Evolutionary conservation across 2,113 vertebrate genomes (phyloP).

Genomic region (Eptesicus fuscus): DNA sequence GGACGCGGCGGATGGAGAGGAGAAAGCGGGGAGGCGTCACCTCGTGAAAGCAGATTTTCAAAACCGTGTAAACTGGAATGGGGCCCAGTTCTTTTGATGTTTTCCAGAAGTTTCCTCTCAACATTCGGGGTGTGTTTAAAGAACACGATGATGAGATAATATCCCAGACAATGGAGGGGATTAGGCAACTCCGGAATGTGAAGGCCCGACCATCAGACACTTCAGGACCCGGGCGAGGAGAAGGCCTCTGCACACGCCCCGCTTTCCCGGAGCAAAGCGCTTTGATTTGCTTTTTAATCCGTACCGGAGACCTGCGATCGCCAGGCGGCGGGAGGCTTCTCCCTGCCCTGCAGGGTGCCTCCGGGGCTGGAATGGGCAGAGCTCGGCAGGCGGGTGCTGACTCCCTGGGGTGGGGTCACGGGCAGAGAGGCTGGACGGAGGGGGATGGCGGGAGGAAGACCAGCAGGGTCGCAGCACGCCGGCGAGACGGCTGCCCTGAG

Average conservation of each 20-base stretch:
- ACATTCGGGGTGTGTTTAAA: constrained; percentile 34
- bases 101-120: constrained; percentile 22
- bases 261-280: too few relatives aligned
- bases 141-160: constrained; percentile 43
- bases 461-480: accelerated
- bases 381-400: too few relatives aligned
- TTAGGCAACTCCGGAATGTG: constrained; percentile 49
- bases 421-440: neutral
- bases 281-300: neutral
- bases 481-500: too few relatives aligned
- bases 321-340: neutral
- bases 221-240: neutral
- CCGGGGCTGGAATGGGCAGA: too few relatives aligned
- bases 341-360: accelerated
- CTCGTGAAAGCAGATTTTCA: neutral
- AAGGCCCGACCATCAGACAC: constrained; percentile 39
- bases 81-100: neutral
- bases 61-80: neutral
- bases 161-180: neutral
- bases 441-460: neutral
- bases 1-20: accelerated
- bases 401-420: accelerated
- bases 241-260: neutral
- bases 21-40: accelerated
- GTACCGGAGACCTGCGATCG: neutral